Evolutionary conservation across 2,113 vertebrate genomes (phyloP), one percentile per base, ranked within the genome.

Genomic region (Cynopterus brachyotis): DNA sequence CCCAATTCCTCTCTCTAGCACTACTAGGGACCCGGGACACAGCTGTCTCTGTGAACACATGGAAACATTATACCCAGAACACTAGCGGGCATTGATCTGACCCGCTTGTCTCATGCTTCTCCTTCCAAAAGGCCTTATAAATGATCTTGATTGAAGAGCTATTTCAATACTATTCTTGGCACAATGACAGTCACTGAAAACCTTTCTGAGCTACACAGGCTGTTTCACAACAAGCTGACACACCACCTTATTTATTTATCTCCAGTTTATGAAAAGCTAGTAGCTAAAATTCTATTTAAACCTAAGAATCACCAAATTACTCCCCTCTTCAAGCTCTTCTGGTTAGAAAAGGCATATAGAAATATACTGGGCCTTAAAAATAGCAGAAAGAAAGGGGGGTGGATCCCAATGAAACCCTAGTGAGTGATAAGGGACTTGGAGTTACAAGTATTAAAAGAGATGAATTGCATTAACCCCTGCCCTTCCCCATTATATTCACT

Each of bases 381-480:
- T 30, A 94, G 59, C 64, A 62, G 76, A 59, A 86, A 76, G 94
- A 83, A 55, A 45, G 17, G 76, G 67, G 5, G 17, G 12, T 50
- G 19, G 93, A 75, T 70, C 94, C 97, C 97, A 98, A 59, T 13
- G 91, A 98, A 97, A 95, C 98, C 91, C 95, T 62, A 79, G 1
- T 62, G 97, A 98, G 97, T 96, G 97, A 96, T 97, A 98, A 98
- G 98, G 98, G 96, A 98, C 97, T 97, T 47, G 0, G 85, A 97
- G 98, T 97, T 98, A 98, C 98, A 98, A 98, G 98, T 98, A 97
- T 98, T 98, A 98, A 96, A 98, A 97, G 96, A 98, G 97, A 98
- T 92, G 98, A 98, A 99, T 98, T 97, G 93, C 98, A 98, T 99
- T 99, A 99, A 99, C 98, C 98, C 98, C 95, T 98, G 98, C 97